Conservation (phyloP, 2,888 invertebrate genomes). For the Mesodorylaimus sp. region DNA sequence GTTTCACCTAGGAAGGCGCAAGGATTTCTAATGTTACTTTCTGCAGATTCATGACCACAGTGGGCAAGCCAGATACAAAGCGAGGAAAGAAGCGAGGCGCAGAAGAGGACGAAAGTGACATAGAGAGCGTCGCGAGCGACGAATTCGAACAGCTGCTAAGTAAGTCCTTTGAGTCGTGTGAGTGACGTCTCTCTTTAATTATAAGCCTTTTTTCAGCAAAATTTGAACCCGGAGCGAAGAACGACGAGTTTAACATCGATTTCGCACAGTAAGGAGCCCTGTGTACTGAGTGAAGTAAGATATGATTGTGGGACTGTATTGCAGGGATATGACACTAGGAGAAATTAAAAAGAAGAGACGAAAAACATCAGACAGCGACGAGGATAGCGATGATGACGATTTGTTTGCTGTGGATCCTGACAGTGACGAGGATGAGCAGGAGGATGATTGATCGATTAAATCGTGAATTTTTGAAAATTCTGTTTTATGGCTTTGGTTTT, state of each 20-base stretch:
- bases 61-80: no score
- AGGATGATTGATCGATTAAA: slow-evolving; percentile 6
- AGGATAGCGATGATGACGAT: slow-evolving; percentile 32
- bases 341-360: slow-evolving; percentile 20
- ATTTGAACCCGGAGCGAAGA: no score
- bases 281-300: background rate
- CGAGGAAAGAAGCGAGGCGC: no score
- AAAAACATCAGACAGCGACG: slow-evolving; percentile 20
- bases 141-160: slow-evolving; percentile 8
- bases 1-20: no score
- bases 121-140: slow-evolving; percentile 9
- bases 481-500: background rate
- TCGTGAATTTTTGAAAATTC: background rate
- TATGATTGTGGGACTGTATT: background rate
- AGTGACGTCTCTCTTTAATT: no score
- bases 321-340: slow-evolving; percentile 12
- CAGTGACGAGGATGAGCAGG: slow-evolving; percentile 31
- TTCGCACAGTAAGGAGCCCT: slow-evolving; percentile 32
- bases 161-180: no score
- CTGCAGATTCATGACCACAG: no score
- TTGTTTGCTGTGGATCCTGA: no score
- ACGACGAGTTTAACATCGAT: slow-evolving; percentile 45
- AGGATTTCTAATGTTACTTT: no score
- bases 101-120: no score
- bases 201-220: no score